phyloP scores from a whole-genome alignment of 2,113 vertebrate genomes.

The Neomonachus schauinslandi region DNA sequence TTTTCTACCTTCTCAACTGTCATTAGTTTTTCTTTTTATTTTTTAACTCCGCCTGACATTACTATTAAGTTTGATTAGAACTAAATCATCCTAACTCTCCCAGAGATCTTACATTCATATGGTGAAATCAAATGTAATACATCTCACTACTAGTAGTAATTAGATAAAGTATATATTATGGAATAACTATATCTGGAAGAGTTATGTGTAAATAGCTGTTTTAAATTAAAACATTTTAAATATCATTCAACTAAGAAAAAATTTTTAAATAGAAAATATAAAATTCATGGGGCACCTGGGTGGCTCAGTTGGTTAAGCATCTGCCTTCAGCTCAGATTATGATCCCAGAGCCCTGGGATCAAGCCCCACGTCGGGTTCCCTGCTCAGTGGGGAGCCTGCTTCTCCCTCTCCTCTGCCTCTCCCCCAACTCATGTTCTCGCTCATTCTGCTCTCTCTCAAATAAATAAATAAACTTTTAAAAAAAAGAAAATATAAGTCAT shows the following conservation, averaged over 20 bases:
- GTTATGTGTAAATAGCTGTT: neutral
- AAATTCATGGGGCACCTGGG: neutral
- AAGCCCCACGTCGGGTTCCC: too few species aligned
- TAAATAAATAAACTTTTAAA: neutral
- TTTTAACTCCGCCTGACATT: neutral
- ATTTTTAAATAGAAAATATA: conserved; percentile 32
- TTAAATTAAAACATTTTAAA: conserved; percentile 61
- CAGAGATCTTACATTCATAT: neutral
- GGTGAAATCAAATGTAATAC: neutral
- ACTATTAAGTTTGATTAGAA: neutral
- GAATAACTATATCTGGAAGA: neutral
- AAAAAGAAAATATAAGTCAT: conserved; percentile 16
- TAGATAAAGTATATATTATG: neutral
- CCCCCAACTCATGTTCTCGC: too few species aligned
- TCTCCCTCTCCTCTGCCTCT: too few species aligned
- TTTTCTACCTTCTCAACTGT: neutral
- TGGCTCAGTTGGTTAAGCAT: too few species aligned
- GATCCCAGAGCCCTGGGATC: too few species aligned
- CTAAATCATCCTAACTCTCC: neutral
- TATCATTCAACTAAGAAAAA: conserved; percentile 3
- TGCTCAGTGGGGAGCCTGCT: too few species aligned
- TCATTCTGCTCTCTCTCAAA: too few species aligned
- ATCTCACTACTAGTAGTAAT: neutral
- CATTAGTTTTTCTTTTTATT: neutral
- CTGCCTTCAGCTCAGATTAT: too few species aligned